These are phyloP conservation scores for Campoplex capitator DNA, from an alignment of 2,888 invertebrate genomes.

Conservation along the genomic window DNA sequence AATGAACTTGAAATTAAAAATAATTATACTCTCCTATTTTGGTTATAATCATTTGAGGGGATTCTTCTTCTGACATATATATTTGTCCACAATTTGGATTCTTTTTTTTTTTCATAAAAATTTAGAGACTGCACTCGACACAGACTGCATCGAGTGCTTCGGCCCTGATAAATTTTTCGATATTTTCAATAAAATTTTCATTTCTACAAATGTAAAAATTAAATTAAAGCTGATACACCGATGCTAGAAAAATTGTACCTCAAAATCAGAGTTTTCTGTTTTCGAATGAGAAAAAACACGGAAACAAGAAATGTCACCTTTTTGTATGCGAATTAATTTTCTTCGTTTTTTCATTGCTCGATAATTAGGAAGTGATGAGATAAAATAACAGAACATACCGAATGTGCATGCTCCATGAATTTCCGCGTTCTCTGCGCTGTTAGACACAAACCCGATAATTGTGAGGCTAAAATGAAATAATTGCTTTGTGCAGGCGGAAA, in stretches of 20 bases:
- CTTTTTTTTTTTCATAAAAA: no score
- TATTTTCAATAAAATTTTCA: not conserved
- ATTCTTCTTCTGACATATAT: not conserved
- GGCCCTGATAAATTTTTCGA: no score
- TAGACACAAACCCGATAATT: not conserved
- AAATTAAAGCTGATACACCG: not conserved
- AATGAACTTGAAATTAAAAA: no score
- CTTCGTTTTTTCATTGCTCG: not conserved
- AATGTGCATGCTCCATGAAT: not conserved
- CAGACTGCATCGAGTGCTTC: no score
- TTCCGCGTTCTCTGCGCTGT: not conserved
- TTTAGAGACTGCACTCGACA: no score
- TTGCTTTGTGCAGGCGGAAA: not conserved
- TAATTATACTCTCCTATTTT: not conserved
- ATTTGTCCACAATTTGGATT: not conserved
- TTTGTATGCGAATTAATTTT: not conserved
- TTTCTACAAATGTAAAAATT: not conserved
- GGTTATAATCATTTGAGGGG: not conserved
- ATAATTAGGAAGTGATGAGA: not conserved
- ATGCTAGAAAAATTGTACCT: not conserved
- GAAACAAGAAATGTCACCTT: not conserved
- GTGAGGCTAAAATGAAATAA: constrained; percentile 9
- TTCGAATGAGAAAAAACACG: not conserved
- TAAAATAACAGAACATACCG: not conserved
- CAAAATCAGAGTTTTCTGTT: not conserved